Conservation (phyloP, 2,888 invertebrate genomes). For the Yponomeuta cagnagella region DNA sequence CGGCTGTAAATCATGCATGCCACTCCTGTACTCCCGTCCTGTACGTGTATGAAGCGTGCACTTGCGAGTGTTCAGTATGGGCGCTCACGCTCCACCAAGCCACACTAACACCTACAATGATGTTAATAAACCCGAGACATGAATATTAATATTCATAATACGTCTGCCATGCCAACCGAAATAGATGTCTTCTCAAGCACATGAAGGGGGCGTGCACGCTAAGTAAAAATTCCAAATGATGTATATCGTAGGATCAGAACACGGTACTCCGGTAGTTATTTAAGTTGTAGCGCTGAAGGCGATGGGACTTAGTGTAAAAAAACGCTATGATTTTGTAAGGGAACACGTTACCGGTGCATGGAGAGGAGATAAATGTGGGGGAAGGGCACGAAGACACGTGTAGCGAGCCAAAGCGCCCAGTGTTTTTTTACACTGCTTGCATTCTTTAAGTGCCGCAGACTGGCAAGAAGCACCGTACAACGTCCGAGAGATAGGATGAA, state of each 20-base stretch:
- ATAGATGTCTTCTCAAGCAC: conserved; percentile 2
- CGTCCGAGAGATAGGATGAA: neutral
- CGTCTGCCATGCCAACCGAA: conserved; percentile 23
- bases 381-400: conserved; percentile 39
- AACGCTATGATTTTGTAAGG: conserved; percentile 22
- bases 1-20: conserved; percentile 66
- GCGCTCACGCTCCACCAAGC: conserved; percentile 52
- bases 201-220: neutral
- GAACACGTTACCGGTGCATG: conserved; percentile 26
- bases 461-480: conserved; percentile 6
- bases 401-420: conserved; percentile 26
- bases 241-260: neutral
- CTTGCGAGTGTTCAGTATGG: conserved; percentile 30
- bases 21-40: conserved; percentile 41
- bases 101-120: conserved; percentile 43
- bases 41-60: neutral
- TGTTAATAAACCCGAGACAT: conserved; percentile 50
- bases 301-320: conserved; percentile 5
- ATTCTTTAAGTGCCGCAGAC: conserved; percentile 13
- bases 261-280: too few species aligned
- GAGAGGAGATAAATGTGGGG: conserved; percentile 34
- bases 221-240: neutral
- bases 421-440: conserved; percentile 40
- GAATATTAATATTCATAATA: conserved; percentile 56
- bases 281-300: neutral